Conservation (phyloP, 2,113 vertebrate species). For the Thinocorus orbignyianus region DNA sequence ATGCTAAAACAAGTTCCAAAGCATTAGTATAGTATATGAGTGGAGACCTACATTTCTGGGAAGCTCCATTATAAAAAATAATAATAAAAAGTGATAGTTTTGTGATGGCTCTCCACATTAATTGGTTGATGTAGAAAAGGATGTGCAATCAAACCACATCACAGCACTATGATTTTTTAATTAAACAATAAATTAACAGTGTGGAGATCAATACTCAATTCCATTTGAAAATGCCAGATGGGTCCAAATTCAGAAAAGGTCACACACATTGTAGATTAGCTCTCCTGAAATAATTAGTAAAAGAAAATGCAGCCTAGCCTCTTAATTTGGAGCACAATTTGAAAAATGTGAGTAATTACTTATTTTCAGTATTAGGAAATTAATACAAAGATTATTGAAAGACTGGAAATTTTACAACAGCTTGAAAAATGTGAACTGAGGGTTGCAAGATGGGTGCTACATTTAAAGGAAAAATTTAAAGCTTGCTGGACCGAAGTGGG, state of each 20-base stretch:
- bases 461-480: background rate
- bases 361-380: slow-evolving; percentile 46
- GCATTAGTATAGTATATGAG: background rate
- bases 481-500: background rate
- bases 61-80: slow-evolving; percentile 41
- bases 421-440: background rate
- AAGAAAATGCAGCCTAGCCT: background rate
- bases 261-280: slow-evolving; percentile 34
- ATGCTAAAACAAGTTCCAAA: background rate
- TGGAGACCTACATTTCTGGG: slow-evolving; percentile 33
- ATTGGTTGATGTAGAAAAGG: slow-evolving; percentile 50
- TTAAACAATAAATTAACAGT: slow-evolving; percentile 73
- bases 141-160: slow-evolving; percentile 63
- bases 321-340: slow-evolving; percentile 42
- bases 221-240: slow-evolving; percentile 66
- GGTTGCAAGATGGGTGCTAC: background rate
- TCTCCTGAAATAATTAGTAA: slow-evolving; percentile 52
- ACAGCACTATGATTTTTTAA: slow-evolving; percentile 64
- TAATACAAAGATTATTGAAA: slow-evolving; percentile 50
- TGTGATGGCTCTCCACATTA: slow-evolving; percentile 10
- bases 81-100: slow-evolving; percentile 36
- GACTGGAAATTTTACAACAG: background rate
- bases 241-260: slow-evolving; percentile 55
- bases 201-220: slow-evolving; percentile 69
- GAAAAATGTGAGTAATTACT: slow-evolving; percentile 60